Base-by-base conservation (phyloP, 2,797 vertebrate genomes). In the Centroberyx gerrardi region DNA sequence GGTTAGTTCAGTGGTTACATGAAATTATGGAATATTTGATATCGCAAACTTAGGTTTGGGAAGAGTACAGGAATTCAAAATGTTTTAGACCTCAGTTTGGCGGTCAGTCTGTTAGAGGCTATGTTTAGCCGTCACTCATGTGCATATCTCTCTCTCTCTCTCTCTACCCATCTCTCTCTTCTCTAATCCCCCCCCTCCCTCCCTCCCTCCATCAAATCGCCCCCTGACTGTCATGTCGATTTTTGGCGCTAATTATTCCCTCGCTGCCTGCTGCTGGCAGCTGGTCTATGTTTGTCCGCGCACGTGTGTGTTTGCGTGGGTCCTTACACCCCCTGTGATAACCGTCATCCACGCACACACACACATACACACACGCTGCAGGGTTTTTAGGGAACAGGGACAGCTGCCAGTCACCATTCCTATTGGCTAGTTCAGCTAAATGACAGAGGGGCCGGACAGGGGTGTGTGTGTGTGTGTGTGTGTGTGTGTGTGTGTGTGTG, bases 341-440 rank as follows among this genome's bases (percentile, higher is more conserved):
- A 82, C n/a, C 3, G 60, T 62, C 61, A 62, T 56, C 52, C n/a
- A 13, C 29, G 31, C 1, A 5, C 10, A 5, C 49, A 36, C 55
- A 38, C 48, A 54, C 51, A 44, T 51, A 51, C 42, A 69, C 5
- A 36, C 51, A 42, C 55, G 81, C 52, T 82, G 68, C 62, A 74
- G 80, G 72, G 63, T 79, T 82, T 36, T 76, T 62, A 78, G 81
- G 82, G 74, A 82, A 73, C 65, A 53, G 62, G 75, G 68, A 33
- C 82, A 85, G 79, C 84, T 84, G 87, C 72, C 62, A 75, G 46
- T 78, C 74, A 76, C 49, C 5, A 22, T 82, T 91, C 69, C 76
- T 0, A 90, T 91, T 91, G 90, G 90, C 60, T 66, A 4, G 66
- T 65, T 27, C 6, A 60, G 69, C 71, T 83, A 15, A 76, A 76